Conservation (phyloP, 2,797 vertebrate species). For the Lepus townsendii region DNA sequence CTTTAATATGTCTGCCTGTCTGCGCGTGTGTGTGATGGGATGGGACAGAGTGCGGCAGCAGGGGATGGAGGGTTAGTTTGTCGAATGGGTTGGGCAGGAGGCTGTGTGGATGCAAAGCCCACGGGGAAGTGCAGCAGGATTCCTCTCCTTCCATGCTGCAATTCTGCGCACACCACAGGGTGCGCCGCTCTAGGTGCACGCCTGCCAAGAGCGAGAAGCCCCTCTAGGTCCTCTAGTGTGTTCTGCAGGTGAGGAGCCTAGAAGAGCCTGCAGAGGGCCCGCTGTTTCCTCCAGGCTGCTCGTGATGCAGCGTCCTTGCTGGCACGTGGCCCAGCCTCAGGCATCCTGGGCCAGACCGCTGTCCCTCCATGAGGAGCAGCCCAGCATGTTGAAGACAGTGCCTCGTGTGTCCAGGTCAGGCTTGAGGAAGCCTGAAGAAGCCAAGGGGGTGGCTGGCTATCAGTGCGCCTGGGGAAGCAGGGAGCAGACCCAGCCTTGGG, state of each 20-base stretch:
- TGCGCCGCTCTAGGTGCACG: not conserved
- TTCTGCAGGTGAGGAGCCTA: not conserved
- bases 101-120: not conserved
- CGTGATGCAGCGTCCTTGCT: accelerated
- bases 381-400: not conserved
- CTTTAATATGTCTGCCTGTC: not conserved
- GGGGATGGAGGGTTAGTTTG: not conserved
- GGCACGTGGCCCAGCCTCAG: not conserved
- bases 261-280: not conserved
- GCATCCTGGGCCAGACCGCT: not conserved
- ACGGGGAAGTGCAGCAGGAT: not conserved
- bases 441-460: not conserved
- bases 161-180: not conserved
- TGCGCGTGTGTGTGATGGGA: not conserved
- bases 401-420: not conserved
- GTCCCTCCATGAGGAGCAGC: not conserved
- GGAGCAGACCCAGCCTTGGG: not conserved
- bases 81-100: too few relatives aligned
- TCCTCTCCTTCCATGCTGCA: not conserved
- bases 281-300: not conserved
- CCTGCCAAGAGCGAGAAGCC: not conserved
- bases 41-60: not conserved
- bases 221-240: not conserved
- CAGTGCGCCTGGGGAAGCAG: not conserved
- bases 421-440: not conserved